phyloP scores from a whole-genome alignment of 2,797 vertebrate species.

The Pteropus rufus region DNA sequence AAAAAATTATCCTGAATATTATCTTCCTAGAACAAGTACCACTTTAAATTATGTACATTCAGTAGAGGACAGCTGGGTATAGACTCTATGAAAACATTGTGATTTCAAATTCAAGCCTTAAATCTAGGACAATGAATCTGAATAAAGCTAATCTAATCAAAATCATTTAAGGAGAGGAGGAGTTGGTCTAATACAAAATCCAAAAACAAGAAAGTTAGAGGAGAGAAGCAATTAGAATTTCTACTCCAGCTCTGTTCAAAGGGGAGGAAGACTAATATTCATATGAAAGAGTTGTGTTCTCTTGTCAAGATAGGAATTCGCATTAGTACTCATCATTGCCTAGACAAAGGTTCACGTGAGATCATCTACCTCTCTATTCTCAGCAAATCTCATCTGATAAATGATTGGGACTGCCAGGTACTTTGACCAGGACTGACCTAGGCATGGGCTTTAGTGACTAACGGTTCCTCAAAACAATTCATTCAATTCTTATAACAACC shows the following conservation, averaged over 20 bases:
- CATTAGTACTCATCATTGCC: not conserved
- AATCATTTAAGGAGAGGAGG: not conserved
- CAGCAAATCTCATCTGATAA: not conserved
- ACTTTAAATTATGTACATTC: not conserved
- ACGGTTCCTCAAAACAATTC: not conserved
- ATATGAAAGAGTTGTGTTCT: not conserved
- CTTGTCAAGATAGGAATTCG: not conserved
- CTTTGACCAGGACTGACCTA: not conserved
- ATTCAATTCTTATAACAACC: not conserved
- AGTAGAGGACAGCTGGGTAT: not conserved
- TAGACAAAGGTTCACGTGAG: not conserved
- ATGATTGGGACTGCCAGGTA: not conserved
- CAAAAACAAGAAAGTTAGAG: not conserved
- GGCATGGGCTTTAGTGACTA: not conserved
- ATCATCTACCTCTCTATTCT: not conserved
- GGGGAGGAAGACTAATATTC: not conserved
- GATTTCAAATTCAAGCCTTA: slow-evolving; percentile 28
- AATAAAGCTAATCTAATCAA: slow-evolving; percentile 8
- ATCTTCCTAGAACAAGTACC: slow-evolving; percentile 5
- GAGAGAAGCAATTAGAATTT: not conserved
- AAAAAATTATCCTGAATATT: not conserved
- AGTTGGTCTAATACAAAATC: not conserved
- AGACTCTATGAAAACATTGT: slow-evolving; percentile 19
- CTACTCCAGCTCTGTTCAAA: not conserved
- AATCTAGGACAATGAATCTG: not conserved